These are phyloP conservation scores for Cyphomyrmex costatus DNA, from an alignment of 1,140 invertebrate species.

Conservation along the genomic window DNA sequence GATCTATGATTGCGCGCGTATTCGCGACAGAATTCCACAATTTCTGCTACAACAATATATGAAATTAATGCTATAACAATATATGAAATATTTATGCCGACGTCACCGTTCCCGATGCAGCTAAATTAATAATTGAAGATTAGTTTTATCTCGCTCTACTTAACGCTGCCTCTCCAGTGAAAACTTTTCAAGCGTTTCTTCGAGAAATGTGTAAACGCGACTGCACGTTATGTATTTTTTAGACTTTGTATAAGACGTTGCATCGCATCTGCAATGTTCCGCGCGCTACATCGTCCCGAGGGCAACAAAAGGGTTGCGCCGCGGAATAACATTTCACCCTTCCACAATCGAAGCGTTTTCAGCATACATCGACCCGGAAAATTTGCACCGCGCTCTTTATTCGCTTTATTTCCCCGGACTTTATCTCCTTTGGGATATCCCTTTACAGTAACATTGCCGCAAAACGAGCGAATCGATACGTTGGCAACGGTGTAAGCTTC, in stretches of 20 bases:
- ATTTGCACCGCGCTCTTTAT: constrained; percentile 22
- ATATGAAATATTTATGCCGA: background rate
- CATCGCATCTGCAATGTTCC: constrained; percentile 24
- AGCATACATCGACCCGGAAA: constrained; percentile 18
- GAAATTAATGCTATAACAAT: background rate
- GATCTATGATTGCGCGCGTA: background rate
- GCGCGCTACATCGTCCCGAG: background rate
- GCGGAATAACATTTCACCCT: constrained; percentile 5
- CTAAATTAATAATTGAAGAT: background rate
- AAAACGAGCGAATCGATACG: constrained; percentile 68
- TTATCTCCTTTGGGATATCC: constrained; percentile 29
- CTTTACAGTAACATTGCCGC: constrained; percentile 31
- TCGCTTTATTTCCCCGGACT: constrained; percentile 52
- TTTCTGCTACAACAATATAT: no score
- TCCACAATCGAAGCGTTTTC: constrained; percentile 1
- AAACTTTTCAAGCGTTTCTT: background rate
- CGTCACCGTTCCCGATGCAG: background rate
- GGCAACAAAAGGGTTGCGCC: constrained; percentile 19
- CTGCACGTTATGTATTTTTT: constrained; percentile 1
- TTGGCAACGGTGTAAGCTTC: constrained; percentile 45
- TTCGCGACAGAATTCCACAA: background rate
- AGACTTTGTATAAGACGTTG: constrained; percentile 11
- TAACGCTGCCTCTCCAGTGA: background rate
- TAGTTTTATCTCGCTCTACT: background rate
- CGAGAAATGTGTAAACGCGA: constrained; percentile 8